Base-by-base conservation (phyloP, 2,113 vertebrate species). In the Chaetodon trifascialis region DNA sequence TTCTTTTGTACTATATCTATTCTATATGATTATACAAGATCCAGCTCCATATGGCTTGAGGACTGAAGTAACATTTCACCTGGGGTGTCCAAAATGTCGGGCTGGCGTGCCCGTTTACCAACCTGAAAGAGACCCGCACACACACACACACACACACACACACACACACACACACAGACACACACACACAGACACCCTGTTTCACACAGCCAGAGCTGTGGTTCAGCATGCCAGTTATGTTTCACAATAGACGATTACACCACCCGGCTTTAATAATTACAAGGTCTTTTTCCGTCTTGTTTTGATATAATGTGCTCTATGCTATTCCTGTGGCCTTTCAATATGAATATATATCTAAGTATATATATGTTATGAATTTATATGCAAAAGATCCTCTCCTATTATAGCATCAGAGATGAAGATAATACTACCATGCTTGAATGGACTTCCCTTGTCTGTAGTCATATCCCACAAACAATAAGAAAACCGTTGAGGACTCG, bases 261-360 rank as follows among this genome's bases (percentile, higher is more conserved):
- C 82, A 88, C 83, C 74, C 75, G 44, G 86, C 81, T 90, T 86
- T 82, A 74, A 86, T 86, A 89, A 91, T 80, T 79, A 91, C 59
- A 89, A 86, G 79, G 55, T 76, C 30, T 86, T 83, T 90, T 88
- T 88, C 75, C 7, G 49, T 92, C 66, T 91, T 87, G 83, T 90
- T 92, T 90, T 91, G 71, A 92, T 91, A 91, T 90, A 74, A 88
- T 86, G 87, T 92, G 89, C 88, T 95, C 84, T 93, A 92, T 93
- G 92, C 93, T 94, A 94, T 94, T 95, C 93, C 93, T 94, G 95
- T 96, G 95, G 95, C 95, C 95, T 96, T 96, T 94, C 56, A 80
- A 90, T 92, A 89, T 92, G 73, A 88, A 88, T 93, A 87, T 90
- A 92, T 91, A 91, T 86, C 67, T 91, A 89, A 82, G 73, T 88